Percentiles rank a stretch among this genome's conserved stretches.
These are phyloP conservation scores for Acronicta leporina DNA, from an alignment of 2,888 invertebrate species.

Conservation along the genomic window DNA sequence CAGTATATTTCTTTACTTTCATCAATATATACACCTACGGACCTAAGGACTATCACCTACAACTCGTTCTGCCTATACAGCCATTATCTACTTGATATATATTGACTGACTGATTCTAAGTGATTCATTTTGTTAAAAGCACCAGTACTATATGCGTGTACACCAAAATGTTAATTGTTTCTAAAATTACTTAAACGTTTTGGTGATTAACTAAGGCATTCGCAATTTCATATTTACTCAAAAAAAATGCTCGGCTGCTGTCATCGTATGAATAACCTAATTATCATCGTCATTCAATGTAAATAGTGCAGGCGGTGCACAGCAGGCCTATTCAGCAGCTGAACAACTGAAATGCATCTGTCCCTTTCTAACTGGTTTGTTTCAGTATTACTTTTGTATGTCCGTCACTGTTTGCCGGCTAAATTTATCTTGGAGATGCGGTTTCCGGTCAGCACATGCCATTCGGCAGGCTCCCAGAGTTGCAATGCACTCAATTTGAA, in stretches of 20 bases:
- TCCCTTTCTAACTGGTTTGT: slow-evolving; percentile 61
- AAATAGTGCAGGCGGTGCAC: slow-evolving; percentile 66
- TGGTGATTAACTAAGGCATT: slow-evolving; percentile 18
- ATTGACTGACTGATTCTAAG: too few relatives aligned
- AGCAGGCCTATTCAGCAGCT: slow-evolving; percentile 52
- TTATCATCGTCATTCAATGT: slow-evolving; percentile 64
- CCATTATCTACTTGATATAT: too few relatives aligned
- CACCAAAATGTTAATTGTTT: too few relatives aligned
- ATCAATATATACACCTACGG: too few relatives aligned
- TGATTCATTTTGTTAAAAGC: too few relatives aligned
- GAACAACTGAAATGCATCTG: slow-evolving; percentile 57
- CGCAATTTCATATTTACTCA: slow-evolving; percentile 29
- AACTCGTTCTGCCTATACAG: too few relatives aligned
- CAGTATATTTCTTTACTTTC: too few relatives aligned
- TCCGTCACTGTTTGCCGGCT: slow-evolving; percentile 75
- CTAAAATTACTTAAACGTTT: background rate
- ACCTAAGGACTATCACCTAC: too few relatives aligned
- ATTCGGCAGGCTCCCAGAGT: slow-evolving; percentile 57
- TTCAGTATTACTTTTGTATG: slow-evolving; percentile 60
- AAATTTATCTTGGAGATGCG: slow-evolving; percentile 81
- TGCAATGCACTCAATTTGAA: slow-evolving; percentile 69
- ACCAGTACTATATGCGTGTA: too few relatives aligned
- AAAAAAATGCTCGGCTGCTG: slow-evolving; percentile 52
- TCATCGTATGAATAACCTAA: slow-evolving; percentile 65
- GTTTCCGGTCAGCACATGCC: slow-evolving; percentile 80